Conservation (phyloP, 2,797 vertebrate species). For the Enteromius thamalakanensis region DNA sequence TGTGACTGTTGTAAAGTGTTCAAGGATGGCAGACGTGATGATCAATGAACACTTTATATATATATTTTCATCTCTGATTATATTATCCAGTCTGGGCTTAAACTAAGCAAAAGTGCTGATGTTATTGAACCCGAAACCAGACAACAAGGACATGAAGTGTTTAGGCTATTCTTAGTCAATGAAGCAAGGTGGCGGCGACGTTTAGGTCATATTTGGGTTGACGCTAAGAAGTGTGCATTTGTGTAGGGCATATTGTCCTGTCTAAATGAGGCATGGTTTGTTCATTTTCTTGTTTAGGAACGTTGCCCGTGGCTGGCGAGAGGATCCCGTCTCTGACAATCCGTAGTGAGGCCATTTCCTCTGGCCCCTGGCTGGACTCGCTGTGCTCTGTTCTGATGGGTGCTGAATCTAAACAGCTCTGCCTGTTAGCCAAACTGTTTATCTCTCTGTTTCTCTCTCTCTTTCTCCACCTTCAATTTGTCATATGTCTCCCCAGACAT, state of each 20-base stretch:
- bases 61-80: background rate
- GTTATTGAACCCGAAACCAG: conserved; percentile 22
- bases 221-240: background rate
- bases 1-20: conserved; percentile 16
- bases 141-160: conserved; percentile 1
- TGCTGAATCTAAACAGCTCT: conserved; percentile 38
- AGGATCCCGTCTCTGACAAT: conserved; percentile 25
- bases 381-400: conserved; percentile 28
- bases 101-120: background rate
- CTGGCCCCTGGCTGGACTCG: conserved; percentile 19
- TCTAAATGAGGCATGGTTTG: conserved; percentile 40
- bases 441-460: conserved; percentile 23
- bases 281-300: conserved; percentile 23
- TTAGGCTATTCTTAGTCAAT: conserved; percentile 20
- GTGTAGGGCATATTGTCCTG: conserved; percentile 28
- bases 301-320: conserved; percentile 23
- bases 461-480: conserved; percentile 15
- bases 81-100: background rate
- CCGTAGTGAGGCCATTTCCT: conserved; percentile 37
- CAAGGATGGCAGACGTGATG: background rate
- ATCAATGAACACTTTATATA: background rate
- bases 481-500: conserved; percentile 23
- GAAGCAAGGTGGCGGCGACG: background rate
- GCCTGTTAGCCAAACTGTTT: conserved; percentile 40
- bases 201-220: conserved; percentile 30